phyloP scores from a whole-genome alignment of 2,797 vertebrate species.

The Syncerus caffer region DNA sequence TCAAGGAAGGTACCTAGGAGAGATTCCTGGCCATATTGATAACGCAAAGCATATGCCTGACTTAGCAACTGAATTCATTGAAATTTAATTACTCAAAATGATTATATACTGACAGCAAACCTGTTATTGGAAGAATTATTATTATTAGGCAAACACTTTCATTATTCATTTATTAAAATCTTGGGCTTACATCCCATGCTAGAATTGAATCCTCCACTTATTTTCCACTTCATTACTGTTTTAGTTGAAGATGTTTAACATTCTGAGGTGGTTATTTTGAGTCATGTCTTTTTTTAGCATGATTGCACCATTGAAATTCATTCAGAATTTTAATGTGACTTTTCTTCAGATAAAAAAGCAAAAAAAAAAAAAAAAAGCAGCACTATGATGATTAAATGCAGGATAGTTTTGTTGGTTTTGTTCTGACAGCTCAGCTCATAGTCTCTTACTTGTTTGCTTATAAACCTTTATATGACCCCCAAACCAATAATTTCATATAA shows the following conservation, averaged over 20 bases:
- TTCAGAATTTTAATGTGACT: neutral
- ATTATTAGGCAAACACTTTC: slow-evolving; percentile 68
- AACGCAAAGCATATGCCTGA: slow-evolving; percentile 52
- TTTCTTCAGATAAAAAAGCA: neutral
- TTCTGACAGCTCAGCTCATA: neutral
- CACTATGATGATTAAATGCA: neutral
- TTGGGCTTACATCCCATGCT: slow-evolving; percentile 53
- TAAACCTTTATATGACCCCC: neutral
- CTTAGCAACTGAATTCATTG: slow-evolving; percentile 56
- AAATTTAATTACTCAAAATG: slow-evolving; percentile 66
- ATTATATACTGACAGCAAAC: slow-evolving; percentile 53
- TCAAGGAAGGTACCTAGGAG: slow-evolving; percentile 24
- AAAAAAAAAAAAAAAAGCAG: neutral
- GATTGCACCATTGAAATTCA: slow-evolving; percentile 24
- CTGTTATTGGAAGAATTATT: slow-evolving; percentile 62
- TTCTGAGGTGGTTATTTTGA: slow-evolving; percentile 49
- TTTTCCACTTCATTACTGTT: slow-evolving; percentile 33
- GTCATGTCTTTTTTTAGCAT: neutral
- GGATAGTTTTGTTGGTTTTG: neutral
- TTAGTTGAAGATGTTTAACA: neutral
- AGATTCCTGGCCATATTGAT: slow-evolving; percentile 1
- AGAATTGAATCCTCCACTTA: neutral
- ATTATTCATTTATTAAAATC: slow-evolving; percentile 67
- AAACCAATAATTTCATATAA: slow-evolving; percentile 40
- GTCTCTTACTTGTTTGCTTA: slow-evolving; percentile 4